Base-by-base conservation (phyloP, 2,888 invertebrate genomes). In the Drosophila leonis region DNA sequence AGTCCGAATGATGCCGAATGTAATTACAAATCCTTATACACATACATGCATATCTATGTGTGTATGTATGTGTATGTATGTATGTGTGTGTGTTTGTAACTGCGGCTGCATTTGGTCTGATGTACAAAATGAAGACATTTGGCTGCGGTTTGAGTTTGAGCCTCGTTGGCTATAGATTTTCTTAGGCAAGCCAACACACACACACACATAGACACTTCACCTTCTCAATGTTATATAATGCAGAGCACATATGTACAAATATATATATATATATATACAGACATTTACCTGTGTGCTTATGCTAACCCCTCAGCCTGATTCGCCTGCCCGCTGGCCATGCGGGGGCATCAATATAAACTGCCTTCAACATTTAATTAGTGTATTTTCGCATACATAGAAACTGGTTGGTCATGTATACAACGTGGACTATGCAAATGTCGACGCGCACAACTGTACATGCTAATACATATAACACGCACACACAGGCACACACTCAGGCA, bases 341-440 rank as follows among this genome's bases (percentile, higher is more conserved):
- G 73, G 77, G 80, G 72, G 84, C 75, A 87, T 83, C 84, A 85
- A 88, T 84, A 87, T 86, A 88, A 91, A 87, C 84, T 85, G 84
- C 91, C 90, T 90, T 89, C 88, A 90, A 89, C 91, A 91, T 91
- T 91, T 92, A 91, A 91, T 91, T 91, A 91, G 91, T 91, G 88
- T 92, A 88, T 85, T 89, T 87, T 85, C 80, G 72, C 84, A 85
- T 72, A 82, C 78, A 83, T 74, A 78, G 75, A 81, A 55, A 71
- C 66, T 54, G 63, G 71, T 52, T 65, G 68, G 75, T 59, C 75
- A 75, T 76, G 69, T 75, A 64, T 84, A 69, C 73, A 64, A 44
- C 73, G 67, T 80, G 64, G 67, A 65, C 78, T 87, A 84, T 84
- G 83, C 82, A 84, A 84, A 84, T 84, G 88, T 59, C 81, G 75